These are phyloP conservation scores for Drosophila hamatofila DNA, from an alignment of 2,888 invertebrate genomes.

Conservation along the genomic window DNA sequence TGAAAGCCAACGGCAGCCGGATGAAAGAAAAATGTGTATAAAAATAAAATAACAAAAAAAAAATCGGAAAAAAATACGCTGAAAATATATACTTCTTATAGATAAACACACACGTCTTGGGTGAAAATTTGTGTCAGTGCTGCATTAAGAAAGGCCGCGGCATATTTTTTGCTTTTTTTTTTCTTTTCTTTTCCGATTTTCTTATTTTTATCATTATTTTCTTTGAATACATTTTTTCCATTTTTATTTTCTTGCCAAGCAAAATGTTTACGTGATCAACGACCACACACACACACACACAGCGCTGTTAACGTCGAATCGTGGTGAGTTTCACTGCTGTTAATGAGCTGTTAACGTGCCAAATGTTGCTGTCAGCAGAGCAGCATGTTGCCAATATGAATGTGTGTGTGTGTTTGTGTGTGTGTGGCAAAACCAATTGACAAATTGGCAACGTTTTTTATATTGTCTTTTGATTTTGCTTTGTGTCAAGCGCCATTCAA, in stretches of 20 bases:
- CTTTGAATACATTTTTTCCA: background rate
- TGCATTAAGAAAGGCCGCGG: constrained; percentile 64
- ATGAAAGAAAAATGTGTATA: constrained; percentile 63
- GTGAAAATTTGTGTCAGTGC: constrained; percentile 74
- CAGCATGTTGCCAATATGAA: constrained; percentile 18
- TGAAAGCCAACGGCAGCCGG: constrained; percentile 39
- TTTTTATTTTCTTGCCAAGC: constrained; percentile 10
- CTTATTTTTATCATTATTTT: constrained; percentile 11
- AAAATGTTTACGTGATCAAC: constrained; percentile 65
- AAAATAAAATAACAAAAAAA: constrained; percentile 67
- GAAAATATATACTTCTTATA: constrained; percentile 30
- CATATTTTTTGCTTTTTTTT: constrained; percentile 45
- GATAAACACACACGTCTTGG: constrained; percentile 50
- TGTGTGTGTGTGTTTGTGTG: background rate
- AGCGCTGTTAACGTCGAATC: constrained; percentile 11
- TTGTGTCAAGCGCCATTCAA: constrained; percentile 64
- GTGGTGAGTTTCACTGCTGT: constrained; percentile 20
- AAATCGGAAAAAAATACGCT: constrained; percentile 7
- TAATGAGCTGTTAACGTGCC: constrained; percentile 6
- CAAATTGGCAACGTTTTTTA: constrained; percentile 59
- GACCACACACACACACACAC: constrained; percentile 18
- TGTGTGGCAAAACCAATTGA: constrained; percentile 47
- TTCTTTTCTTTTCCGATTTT: constrained; percentile 21
- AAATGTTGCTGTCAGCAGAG: constrained; percentile 21
- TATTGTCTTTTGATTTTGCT: constrained; percentile 13